These are phyloP conservation scores for Cryptus armator DNA, from an alignment of 2,888 invertebrate genomes.

Conservation along the genomic window DNA sequence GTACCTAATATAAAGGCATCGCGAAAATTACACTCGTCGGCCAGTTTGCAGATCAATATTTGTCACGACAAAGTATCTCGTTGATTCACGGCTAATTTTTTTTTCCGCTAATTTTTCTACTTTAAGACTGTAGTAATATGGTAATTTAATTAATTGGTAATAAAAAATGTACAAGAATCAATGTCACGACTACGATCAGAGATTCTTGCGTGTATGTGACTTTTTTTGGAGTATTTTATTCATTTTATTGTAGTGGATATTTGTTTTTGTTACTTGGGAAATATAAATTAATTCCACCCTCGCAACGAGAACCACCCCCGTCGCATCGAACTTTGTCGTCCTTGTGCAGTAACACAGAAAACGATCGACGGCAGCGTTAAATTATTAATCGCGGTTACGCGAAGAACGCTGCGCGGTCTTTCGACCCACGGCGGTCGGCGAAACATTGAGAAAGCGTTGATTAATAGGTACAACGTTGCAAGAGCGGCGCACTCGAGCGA, in stretches of 20 bases:
- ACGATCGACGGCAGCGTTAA: slow-evolving; percentile 70
- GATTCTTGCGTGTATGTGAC: too few species aligned
- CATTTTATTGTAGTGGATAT: too few species aligned
- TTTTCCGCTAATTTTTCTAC: neutral
- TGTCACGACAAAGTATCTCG: slow-evolving; percentile 38
- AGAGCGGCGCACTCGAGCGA: slow-evolving; percentile 67
- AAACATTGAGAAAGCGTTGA: slow-evolving; percentile 78
- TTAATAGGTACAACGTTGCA: slow-evolving; percentile 75
- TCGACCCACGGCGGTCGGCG: slow-evolving; percentile 60
- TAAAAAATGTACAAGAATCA: too few species aligned
- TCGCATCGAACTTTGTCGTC: slow-evolving; percentile 2
- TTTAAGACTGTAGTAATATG: neutral
- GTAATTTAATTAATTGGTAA: too few species aligned
- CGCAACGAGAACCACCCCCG: neutral
- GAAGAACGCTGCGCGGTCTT: slow-evolving; percentile 13
- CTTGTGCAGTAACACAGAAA: slow-evolving; percentile 10
- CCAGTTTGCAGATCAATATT: slow-evolving; percentile 45
- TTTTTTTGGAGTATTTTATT: too few species aligned
- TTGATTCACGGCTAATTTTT: slow-evolving; percentile 12
- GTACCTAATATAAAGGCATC: slow-evolving; percentile 5
- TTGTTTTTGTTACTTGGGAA: neutral
- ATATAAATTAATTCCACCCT: slow-evolving; percentile 30
- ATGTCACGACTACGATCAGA: too few species aligned
- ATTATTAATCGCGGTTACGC: slow-evolving; percentile 79
- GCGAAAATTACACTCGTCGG: slow-evolving; percentile 38